Evolutionary conservation across 2,888 invertebrate species (phyloP), one percentile per base, ranked within the genome.

Genomic region (Tachina fera): DNA sequence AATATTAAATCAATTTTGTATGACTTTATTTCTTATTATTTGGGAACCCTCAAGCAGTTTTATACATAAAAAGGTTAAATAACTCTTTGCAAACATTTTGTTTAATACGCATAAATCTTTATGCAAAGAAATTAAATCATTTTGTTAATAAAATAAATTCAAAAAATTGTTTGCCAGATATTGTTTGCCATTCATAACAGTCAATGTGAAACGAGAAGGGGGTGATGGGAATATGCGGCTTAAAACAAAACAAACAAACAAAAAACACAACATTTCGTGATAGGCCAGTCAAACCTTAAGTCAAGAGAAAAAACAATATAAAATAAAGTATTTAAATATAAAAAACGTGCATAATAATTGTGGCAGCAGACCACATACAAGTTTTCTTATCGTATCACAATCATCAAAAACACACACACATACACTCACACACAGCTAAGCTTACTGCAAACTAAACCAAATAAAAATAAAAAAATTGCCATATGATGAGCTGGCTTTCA

Each of bases 331-430:
- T 31, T 5, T 31, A 31, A 31, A 31, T 60, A n/a, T 0, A 19
- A 82, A 68, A 84, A 80, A 80, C 80, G 84, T 84, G 84, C 68
- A 75, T 84, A 70, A 70, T 75, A 80, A 77, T 61, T 74, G 68
- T 77, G 77, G 63, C 82, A 77, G 85, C 63, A 63, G 81, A 74
- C 77, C 81, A 83, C 83, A 83, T 83, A 78, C 83, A 78, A 78
- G 77, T 74, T 83, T 53, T 53, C 16, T 65, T 67, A 83, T 68
- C 67, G 43, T 53, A 49, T 53, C 65, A 60, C 65, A 67, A 74
- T 68, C 67, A 74, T 39, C n/a, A n/a, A n/a, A n/a, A n/a, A n/a
- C n/a, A n/a, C n/a, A n/a, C n/a, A n/a, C n/a, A n/a, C n/a, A n/a
- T 65, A 70, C 51, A 61, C n/a, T 16, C 22, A 70, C 43, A 22